These are phyloP conservation scores for Sterrhoptilus dennistouni DNA, from an alignment of 2,113 vertebrate genomes.

Conservation along the genomic window DNA sequence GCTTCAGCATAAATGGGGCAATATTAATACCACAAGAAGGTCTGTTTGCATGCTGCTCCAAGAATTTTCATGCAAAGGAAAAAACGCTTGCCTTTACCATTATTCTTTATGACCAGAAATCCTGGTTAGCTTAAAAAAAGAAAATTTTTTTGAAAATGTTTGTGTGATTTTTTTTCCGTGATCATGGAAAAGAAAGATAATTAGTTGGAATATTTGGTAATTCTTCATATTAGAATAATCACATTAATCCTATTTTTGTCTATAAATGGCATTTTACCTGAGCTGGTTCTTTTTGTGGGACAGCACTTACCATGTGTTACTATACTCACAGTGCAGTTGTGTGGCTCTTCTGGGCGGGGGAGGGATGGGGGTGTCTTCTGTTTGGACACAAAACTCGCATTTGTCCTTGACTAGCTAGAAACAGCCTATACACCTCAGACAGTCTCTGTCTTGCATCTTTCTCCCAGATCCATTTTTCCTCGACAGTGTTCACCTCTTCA, in stretches of 20 bases:
- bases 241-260: background rate
- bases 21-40: constrained; percentile 68
- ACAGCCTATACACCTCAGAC: too few species aligned
- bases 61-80: constrained; percentile 58
- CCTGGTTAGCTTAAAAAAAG: constrained; percentile 12
- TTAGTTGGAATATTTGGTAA: background rate
- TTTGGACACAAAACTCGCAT: background rate
- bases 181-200: background rate
- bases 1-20: constrained; percentile 44
- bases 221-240: background rate
- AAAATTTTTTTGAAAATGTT: background rate
- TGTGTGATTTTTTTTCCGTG: background rate
- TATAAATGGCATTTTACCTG: background rate
- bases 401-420: background rate
- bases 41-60: constrained; percentile 65
- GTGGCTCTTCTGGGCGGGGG: background rate
- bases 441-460: background rate
- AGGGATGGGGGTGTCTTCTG: background rate
- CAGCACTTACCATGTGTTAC: accelerated
- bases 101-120: constrained; percentile 7
- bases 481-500: accelerated
- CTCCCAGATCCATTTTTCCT: background rate
- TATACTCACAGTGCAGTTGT: background rate
- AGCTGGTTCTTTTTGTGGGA: background rate
- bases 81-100: background rate